phyloP scores from a whole-genome alignment of 2,888 invertebrate genomes.

The Diarsia rubi region DNA sequence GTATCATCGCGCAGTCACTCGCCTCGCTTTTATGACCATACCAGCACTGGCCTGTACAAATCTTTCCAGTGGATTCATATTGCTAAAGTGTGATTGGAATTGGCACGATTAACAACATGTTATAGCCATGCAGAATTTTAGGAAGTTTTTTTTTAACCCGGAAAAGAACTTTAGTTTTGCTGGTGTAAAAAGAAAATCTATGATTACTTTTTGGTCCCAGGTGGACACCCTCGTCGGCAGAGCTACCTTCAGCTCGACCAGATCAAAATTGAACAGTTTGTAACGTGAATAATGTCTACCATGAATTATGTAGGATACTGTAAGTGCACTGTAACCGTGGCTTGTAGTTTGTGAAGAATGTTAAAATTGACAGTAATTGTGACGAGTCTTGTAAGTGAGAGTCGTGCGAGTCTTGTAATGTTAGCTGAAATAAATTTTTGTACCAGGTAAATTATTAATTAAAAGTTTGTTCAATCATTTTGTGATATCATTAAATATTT shows the following conservation, averaged over 20 bases:
- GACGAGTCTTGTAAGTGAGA: constrained; percentile 40
- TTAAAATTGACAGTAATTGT: constrained; percentile 54
- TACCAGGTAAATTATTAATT: constrained; percentile 63
- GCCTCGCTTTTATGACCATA: too few species aligned
- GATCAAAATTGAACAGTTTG: constrained; percentile 42
- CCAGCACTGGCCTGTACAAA: too few species aligned
- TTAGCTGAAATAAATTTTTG: constrained; percentile 36
- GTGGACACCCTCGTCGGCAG: constrained; percentile 21
- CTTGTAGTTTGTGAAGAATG: constrained; percentile 36
- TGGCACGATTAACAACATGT: background rate
- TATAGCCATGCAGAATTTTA: background rate
- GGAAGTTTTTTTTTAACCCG: background rate
- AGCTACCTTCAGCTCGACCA: constrained; percentile 27
- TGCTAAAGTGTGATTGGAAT: background rate
- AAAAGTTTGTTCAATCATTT: constrained; percentile 50
- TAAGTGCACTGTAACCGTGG: constrained; percentile 64
- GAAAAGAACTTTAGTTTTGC: background rate
- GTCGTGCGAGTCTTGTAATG: constrained; percentile 42
- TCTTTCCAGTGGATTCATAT: background rate
- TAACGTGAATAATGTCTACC: constrained; percentile 33
- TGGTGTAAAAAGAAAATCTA: background rate
- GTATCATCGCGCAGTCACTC: too few species aligned
- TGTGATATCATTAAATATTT: constrained; percentile 55
- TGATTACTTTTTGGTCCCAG: constrained; percentile 15
- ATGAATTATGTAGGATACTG: constrained; percentile 46